A percentile compares a stretch with the other conserved stretches of the same genome.
These are phyloP conservation scores for Drosophila parvula DNA, from an alignment of 1,140 invertebrate species.

Conservation along the genomic window DNA sequence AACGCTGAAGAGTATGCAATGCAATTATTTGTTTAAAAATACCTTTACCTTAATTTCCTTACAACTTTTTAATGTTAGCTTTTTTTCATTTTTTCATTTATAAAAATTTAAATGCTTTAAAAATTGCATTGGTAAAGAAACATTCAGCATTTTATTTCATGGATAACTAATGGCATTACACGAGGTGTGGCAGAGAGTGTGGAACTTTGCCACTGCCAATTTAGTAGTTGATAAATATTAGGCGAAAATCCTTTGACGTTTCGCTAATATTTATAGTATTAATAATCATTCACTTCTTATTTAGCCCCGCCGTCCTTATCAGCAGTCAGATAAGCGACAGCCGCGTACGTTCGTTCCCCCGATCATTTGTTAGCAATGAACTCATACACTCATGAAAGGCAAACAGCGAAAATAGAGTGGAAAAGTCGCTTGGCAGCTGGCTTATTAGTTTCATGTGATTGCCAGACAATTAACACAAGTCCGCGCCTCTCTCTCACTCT, in stretches of 20 bases:
- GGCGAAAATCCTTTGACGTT: slow-evolving; percentile 74
- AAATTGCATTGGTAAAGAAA: neutral
- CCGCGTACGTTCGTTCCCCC: slow-evolving; percentile 20
- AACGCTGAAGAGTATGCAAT: neutral
- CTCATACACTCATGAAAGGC: slow-evolving; percentile 39
- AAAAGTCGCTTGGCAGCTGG: slow-evolving; percentile 54
- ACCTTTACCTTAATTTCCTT: neutral
- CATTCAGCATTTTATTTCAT: slow-evolving; percentile 2
- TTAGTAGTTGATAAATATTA: slow-evolving; percentile 63
- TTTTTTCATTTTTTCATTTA: no score
- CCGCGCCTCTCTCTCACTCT: slow-evolving; percentile 26
- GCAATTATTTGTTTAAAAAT: neutral
- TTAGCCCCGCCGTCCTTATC: slow-evolving; percentile 53
- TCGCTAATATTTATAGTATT: slow-evolving; percentile 78
- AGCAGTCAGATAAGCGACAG: slow-evolving; percentile 56
- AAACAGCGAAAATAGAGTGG: slow-evolving; percentile 48
- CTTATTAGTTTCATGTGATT: slow-evolving; percentile 74
- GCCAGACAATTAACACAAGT: slow-evolving; percentile 62
- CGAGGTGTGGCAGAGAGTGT: slow-evolving; percentile 10
- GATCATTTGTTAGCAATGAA: slow-evolving; percentile 48
- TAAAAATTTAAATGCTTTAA: neutral
- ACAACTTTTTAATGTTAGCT: no score
- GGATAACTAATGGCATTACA: neutral
- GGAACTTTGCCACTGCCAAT: slow-evolving; percentile 30
- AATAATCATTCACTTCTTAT: slow-evolving; percentile 62